Evolutionary conservation across 2,888 invertebrate genomes (phyloP).

Genomic region (Drosophila anceps): DNA sequence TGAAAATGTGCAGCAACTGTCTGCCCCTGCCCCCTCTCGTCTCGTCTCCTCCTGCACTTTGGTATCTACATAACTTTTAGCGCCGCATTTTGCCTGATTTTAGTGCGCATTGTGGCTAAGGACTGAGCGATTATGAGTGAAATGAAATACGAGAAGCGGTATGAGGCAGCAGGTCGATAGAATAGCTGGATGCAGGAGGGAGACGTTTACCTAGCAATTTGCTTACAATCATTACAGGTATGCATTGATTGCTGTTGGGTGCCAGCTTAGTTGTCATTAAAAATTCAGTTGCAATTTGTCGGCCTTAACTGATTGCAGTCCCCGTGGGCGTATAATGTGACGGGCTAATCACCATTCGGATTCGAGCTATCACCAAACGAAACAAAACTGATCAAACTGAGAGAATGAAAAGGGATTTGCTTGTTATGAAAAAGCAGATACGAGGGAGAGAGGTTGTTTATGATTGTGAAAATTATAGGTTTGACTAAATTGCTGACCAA

Average conservation of each 20-base stretch:
- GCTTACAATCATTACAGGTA: conserved; percentile 39
- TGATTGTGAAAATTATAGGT: neutral
- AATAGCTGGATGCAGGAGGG: neutral
- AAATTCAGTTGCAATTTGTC: conserved; percentile 75
- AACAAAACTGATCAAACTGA: conserved; percentile 13
- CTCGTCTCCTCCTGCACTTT: conserved; percentile 36
- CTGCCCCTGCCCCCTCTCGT: neutral
- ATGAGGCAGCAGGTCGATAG: neutral
- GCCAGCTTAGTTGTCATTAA: conserved; percentile 53
- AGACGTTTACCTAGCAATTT: conserved; percentile 35
- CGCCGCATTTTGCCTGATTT: conserved; percentile 38
- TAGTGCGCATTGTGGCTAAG: conserved; percentile 55
- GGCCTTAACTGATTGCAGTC: conserved; percentile 41
- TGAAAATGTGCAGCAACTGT: conserved; percentile 58
- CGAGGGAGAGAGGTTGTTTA: neutral
- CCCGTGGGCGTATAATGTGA: conserved; percentile 14
- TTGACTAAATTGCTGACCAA: neutral
- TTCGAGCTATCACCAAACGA: conserved; percentile 12
- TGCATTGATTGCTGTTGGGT: conserved; percentile 7
- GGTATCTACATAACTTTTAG: conserved; percentile 68
- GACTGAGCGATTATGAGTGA: conserved; percentile 36
- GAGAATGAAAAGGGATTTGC: neutral
- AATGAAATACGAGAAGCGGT: neutral
- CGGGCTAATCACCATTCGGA: conserved; percentile 30
- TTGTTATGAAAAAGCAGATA: neutral